A percentile compares a stretch with the other conserved stretches of the same genome.
Conservation (phyloP, 2,797 vertebrate genomes). For the Lithobates pipiens region DNA sequence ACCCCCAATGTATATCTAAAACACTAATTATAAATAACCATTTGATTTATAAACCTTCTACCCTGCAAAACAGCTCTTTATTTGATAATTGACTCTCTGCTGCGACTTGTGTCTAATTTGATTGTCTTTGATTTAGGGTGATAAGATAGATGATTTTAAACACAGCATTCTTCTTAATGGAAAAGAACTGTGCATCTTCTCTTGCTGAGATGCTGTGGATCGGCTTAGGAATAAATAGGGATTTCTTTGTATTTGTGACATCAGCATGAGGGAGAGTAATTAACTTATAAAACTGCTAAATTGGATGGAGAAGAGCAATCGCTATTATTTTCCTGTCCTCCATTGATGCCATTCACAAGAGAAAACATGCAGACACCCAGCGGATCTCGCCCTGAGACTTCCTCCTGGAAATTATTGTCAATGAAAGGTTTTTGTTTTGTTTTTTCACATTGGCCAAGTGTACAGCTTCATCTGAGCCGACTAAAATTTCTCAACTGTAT, state of each 20-base stretch:
- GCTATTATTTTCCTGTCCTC: neutral
- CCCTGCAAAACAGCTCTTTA: neutral
- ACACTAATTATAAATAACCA: neutral
- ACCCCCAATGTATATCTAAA: no score
- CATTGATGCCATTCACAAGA: no score
- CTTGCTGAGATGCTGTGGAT: neutral
- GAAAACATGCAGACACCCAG: neutral
- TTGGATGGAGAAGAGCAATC: neutral
- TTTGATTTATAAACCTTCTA: neutral
- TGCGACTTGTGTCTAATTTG: neutral
- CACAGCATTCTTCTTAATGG: no score
- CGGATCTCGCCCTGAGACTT: neutral
- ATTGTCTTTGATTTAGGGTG: neutral
- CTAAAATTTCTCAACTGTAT: neutral
- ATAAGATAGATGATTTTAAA: neutral
- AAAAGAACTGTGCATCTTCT: no score
- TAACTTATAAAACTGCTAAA: neutral
- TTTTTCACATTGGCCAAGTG: neutral
- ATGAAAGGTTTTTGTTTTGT: neutral
- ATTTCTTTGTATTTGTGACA: neutral
- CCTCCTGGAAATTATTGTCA: neutral
- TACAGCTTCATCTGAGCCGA: neutral
- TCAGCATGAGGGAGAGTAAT: neutral
- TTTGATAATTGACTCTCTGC: neutral
- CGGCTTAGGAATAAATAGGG: neutral